Base-by-base conservation (phyloP, 2,797 vertebrate species). In the Phoxinus dragarum region DNA sequence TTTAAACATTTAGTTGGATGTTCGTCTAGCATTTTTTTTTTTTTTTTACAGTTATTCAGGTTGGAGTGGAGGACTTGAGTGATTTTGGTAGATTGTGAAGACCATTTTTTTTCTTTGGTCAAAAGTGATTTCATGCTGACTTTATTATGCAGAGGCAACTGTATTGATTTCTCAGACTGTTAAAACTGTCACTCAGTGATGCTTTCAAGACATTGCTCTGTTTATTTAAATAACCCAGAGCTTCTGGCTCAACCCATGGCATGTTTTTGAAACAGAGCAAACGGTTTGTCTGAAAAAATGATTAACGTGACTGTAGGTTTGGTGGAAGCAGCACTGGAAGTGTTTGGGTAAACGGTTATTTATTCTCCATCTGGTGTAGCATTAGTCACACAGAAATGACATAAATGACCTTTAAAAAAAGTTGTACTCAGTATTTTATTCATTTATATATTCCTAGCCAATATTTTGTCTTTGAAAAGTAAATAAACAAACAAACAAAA, bases 101-200 rank as follows among this genome's bases (percentile, higher is more conserved):
- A 19, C 19, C 21, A 8, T 23, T 8, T 23, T 9, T n/a, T 61
- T 27, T 12, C 4, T 61, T 27, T 61, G 42, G 14, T 72, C 40
- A 31, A 8, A 27, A 19, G 31, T 5, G 17, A 21, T 12, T 52
- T 74, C 5, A 10, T 52, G 17, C 36, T 12, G 27, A 34, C 19
- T 52, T 74, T 19, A 21, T 49, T 34, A 49, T 21, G 47, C 9
- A 52, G 72, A 49, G 14, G 49, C 5, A 23, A 49, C 17, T 52
- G 31, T 14, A 52, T 12, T 75, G 47, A 54, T 52, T 23, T 12
- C 27, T 12, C 72, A 36, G 27, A 52, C 12, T 75, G 17, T 54
- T 52, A 75, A 52, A 34, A 36, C 72, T 52, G 47, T 75, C 73
- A 6, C 49, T 75, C 34, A 75, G 31, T 75, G 73, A 75, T 7